Base-by-base conservation (phyloP, 2,797 vertebrate species). In the Molossus alvarezi region DNA sequence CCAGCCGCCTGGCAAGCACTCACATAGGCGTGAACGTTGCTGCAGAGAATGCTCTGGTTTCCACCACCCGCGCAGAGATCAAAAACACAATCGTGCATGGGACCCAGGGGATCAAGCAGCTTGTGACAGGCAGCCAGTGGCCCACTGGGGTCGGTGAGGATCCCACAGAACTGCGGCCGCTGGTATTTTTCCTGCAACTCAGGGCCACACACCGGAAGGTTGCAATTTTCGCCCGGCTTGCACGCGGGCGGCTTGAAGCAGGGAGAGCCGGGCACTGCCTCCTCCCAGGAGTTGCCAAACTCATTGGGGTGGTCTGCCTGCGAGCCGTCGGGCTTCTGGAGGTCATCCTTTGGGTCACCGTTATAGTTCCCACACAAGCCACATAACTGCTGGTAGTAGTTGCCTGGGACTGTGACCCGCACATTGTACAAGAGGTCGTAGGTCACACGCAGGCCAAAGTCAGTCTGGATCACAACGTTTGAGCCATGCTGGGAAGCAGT, bases 341-440 rank as follows among this genome's bases (percentile, higher is more conserved):
- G 97, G 15, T 98, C 98, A 4, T 98, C 97, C 0, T 95, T 77
- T 29, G 94, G 27, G 51, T 94, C 4, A 0, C 95, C 97, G 0
- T 98, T 97, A 87, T 98, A 98, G 83, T 98, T 94, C 1, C 98
- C 98, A 1, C 98, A 98, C 25, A 98, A 92, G 20, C 98, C 98
- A 17, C 96, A 92, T 57, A 98, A 84, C 57, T 91, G 86, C 10
- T 96, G 57, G 55, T 97, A 71, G 95, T 98, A 98, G 65, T 92
- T 98, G 51, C 97, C 97, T 1, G 98, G 98, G 64, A 98, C 71
- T 0, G 97, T 98, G 75, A 98, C 96, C 45, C 90, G 90, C 21
- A 98, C 97, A 0, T 95, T 67, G 85, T 98, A 98, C 45, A 18
- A 0, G 2, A 98, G 96, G 88, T 98, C 97, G 0, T 98, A 98